phyloP scores from a whole-genome alignment of 2,888 invertebrate species.

The Elgonia sp. region DNA sequence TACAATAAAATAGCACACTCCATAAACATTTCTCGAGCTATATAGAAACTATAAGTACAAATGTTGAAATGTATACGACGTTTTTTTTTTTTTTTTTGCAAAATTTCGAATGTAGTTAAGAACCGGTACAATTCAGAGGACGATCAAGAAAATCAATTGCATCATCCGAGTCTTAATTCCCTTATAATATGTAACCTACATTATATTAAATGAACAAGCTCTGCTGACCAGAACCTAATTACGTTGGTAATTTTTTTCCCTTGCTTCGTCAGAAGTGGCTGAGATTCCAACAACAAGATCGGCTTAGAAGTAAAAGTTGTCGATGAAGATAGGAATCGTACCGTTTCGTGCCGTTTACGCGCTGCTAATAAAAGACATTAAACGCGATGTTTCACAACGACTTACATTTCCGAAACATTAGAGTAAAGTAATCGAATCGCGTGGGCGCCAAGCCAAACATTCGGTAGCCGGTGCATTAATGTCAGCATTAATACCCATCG shows the following conservation, averaged over 20 bases:
- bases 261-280: constrained; percentile 24
- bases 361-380: constrained; percentile 71
- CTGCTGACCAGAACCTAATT: constrained; percentile 59
- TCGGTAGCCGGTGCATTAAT: constrained; percentile 76
- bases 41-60: constrained; percentile 52
- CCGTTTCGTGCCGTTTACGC: constrained; percentile 60
- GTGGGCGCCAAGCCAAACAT: constrained; percentile 75
- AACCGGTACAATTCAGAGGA: constrained; percentile 61
- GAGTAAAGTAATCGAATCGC: constrained; percentile 71
- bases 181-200: constrained; percentile 61
- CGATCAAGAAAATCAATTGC: constrained; percentile 68
- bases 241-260: constrained; percentile 10
- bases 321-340: constrained; percentile 62
- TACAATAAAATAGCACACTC: constrained; percentile 52
- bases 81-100: constrained; percentile 14
- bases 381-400: constrained; percentile 74
- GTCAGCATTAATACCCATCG: constrained; percentile 72
- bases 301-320: constrained; percentile 68
- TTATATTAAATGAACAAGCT: constrained; percentile 57
- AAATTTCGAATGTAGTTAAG: constrained; percentile 37
- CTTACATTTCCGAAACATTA: constrained; percentile 72
- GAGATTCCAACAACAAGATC: constrained; percentile 38
- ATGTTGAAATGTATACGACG: constrained; percentile 13
- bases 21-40: constrained; percentile 48
- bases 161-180: constrained; percentile 50